These are phyloP conservation scores for Mythimna ferrago DNA, from an alignment of 2,888 invertebrate genomes.

Conservation along the genomic window DNA sequence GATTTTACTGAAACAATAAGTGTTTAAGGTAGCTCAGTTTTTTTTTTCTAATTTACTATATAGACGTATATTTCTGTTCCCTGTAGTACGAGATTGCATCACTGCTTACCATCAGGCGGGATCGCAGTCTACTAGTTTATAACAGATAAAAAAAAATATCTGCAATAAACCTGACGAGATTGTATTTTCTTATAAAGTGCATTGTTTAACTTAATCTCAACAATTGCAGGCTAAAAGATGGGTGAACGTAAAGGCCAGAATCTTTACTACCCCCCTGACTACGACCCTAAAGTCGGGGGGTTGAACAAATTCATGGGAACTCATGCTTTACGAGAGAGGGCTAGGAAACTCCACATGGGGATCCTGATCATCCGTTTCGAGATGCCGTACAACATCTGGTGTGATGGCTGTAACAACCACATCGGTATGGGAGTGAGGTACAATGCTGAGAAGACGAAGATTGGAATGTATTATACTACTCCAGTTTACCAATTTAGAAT, in stretches of 20 bases:
- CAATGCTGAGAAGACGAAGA: constrained; percentile 97
- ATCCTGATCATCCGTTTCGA: constrained; percentile 99
- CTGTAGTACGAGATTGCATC: neutral
- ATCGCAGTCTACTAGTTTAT: too few relatives aligned
- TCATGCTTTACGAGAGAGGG: constrained; percentile 98
- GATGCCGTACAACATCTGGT: constrained; percentile 99
- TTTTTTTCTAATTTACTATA: neutral
- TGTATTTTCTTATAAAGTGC: neutral
- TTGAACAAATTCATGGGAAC: constrained; percentile 98
- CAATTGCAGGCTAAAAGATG: constrained; percentile 90
- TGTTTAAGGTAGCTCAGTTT: constrained; percentile 17
- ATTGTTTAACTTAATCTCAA: constrained; percentile 41
- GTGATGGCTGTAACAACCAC: constrained; percentile 99
- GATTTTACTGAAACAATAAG: neutral
- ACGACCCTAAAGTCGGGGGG: constrained; percentile 98
- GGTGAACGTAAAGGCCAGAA: constrained; percentile 99
- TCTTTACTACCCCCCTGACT: constrained; percentile 99
- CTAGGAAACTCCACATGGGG: constrained; percentile 98
- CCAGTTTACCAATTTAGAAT: constrained; percentile 99
- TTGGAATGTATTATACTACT: constrained; percentile 99
- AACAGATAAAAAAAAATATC: neutral
- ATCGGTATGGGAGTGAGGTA: constrained; percentile 99
- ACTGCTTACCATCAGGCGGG: too few relatives aligned
- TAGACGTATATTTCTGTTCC: neutral
- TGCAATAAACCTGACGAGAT: neutral